Percentiles rank a stretch among this genome's conserved stretches.
Evolutionary conservation across 2,113 vertebrate species (phyloP).

Genomic region (Solenodon paradoxus): DNA sequence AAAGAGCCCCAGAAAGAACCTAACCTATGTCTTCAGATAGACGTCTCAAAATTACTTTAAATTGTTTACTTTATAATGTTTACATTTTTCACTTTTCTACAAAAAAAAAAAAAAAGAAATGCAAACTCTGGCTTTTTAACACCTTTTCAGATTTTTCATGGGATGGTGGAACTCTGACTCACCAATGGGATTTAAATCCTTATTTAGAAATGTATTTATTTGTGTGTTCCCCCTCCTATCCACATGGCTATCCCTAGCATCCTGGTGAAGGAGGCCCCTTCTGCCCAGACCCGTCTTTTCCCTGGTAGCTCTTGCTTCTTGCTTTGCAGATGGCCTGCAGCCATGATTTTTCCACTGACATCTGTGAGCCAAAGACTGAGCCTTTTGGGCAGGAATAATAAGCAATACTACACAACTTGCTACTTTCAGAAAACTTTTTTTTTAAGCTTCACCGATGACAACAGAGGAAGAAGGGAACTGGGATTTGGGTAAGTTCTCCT

Average conservation of each 20-base stretch:
- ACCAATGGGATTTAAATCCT: conserved; percentile 47
- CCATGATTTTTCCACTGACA: conserved; percentile 68
- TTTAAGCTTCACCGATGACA: conserved; percentile 67
- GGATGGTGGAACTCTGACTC: conserved; percentile 60
- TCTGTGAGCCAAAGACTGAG: conserved; percentile 77
- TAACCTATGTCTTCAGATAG: conserved; percentile 32
- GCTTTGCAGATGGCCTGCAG: conserved; percentile 69
- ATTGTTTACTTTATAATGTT: conserved; percentile 76
- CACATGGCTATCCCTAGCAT: background rate
- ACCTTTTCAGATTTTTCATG: conserved; percentile 59
- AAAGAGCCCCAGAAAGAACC: conserved; percentile 46
- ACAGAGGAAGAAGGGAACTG: conserved; percentile 72
- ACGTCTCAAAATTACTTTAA: conserved; percentile 51
- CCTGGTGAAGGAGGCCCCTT: background rate
- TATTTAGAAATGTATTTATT: conserved; percentile 45
- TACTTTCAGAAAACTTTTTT: conserved; percentile 64
- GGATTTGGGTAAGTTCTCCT: conserved; percentile 68
- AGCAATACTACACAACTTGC: conserved; percentile 77
- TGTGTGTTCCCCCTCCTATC: background rate
- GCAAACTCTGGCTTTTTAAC: conserved; percentile 63
- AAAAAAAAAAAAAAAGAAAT: conserved; percentile 12
- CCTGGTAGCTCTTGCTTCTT: conserved; percentile 62
- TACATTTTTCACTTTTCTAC: conserved; percentile 66
- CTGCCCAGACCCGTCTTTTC: conserved; percentile 32
- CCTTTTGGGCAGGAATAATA: conserved; percentile 70